A percentile compares a stretch with the other conserved stretches of the same genome.
These are phyloP conservation scores for Xiphophorus couchianus DNA, from an alignment of 2,113 vertebrate species.

Conservation along the genomic window DNA sequence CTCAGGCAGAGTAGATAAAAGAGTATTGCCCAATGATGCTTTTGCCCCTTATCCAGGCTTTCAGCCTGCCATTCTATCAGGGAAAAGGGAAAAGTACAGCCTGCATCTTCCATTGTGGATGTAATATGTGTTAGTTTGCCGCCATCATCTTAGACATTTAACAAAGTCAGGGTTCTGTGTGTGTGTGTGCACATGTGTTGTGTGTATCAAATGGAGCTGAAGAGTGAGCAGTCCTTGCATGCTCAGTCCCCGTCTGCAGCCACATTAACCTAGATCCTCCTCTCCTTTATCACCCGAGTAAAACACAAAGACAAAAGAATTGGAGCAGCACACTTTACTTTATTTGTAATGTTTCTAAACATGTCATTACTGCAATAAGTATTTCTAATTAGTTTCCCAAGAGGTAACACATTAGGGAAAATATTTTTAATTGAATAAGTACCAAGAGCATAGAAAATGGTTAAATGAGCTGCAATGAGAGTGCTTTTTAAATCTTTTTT, in stretches of 20 bases:
- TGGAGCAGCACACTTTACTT: slow-evolving; percentile 65
- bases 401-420: slow-evolving; percentile 65
- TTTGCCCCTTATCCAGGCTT: slow-evolving; percentile 69
- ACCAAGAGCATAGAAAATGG: slow-evolving; percentile 21
- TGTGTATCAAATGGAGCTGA: slow-evolving; percentile 64
- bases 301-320: slow-evolving; percentile 72
- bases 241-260: slow-evolving; percentile 70
- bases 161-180: slow-evolving; percentile 52
- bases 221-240: slow-evolving; percentile 75
- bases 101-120: slow-evolving; percentile 69
- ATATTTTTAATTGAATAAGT: slow-evolving; percentile 56
- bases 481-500: slow-evolving; percentile 18
- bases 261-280: slow-evolving; percentile 78
- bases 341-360: slow-evolving; percentile 79
- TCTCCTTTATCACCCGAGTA: slow-evolving; percentile 70
- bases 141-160: slow-evolving; percentile 66
- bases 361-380: slow-evolving; percentile 68
- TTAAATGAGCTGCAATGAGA: slow-evolving; percentile 19
- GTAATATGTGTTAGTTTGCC: slow-evolving; percentile 72
- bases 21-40: slow-evolving; percentile 67
- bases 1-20: slow-evolving; percentile 74
- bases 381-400: slow-evolving; percentile 76
- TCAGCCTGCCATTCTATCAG: slow-evolving; percentile 69
- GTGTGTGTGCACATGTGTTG: slow-evolving; percentile 35
- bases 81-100: slow-evolving; percentile 81